Evolutionary conservation across 2,113 vertebrate genomes (phyloP), one percentile per base, ranked within the genome.

Genomic region (Vulpes lagopus): DNA sequence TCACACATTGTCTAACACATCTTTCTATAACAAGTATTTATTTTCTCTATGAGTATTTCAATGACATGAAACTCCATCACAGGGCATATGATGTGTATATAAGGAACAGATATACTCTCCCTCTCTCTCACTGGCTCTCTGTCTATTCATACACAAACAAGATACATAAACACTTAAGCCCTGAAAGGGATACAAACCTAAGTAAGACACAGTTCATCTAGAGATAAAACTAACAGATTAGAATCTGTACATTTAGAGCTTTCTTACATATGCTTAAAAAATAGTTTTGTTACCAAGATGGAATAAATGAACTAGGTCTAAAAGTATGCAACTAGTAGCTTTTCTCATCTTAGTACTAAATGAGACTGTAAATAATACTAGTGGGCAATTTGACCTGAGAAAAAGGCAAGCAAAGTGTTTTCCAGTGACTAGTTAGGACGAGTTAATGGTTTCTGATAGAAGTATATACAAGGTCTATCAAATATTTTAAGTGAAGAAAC

Each of bases 381-480:
- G 5, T n/a, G 19, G 43, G 25, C 10, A 67, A 22, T 74, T 51
- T 83, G 35, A 74, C 23, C 51, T 67, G 51, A 79, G 27, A 62
- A 91, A 60, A 91, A 60, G 32, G 16, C 27, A 79, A 82, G 8
- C 57, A 27, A 82, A 62, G 2, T 53, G 2, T 76, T 91, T 88
- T 84, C 49, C 51, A 86, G 65, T 60, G 20, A n/a, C 57, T 23
- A 62, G 69, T 82, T 65, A 71, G 80, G 23, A n/a, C 51, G 16
- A 62, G 69, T 82, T 65, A 71, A 84, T 67, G 91, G 59, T 95
- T 93, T 55, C 62, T 93, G 25, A 88, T 51, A 49, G 22, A 25
- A 65, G 9, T 11, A 27, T 80, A 67, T 23, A 49, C 4, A 27
- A 7, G 35, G 10, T 27, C 73, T 87, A 78, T 11, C 51, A n/a